Conservation (phyloP, 2,113 vertebrate genomes). For the Myotis yumanensis region DNA sequence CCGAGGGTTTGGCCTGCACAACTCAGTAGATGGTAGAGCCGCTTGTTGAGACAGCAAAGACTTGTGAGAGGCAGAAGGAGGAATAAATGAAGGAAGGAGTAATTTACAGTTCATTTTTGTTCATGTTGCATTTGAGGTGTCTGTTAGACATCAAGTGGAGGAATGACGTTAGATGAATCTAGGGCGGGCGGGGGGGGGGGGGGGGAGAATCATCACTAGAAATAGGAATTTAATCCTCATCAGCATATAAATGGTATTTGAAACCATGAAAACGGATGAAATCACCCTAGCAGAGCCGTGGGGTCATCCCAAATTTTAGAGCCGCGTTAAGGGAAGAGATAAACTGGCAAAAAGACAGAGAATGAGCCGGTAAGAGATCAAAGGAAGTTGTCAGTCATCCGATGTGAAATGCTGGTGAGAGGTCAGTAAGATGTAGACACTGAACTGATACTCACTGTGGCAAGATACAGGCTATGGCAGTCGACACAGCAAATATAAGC, state of each 20-base stretch:
- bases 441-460: neutral
- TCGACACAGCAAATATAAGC: neutral
- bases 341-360: slow-evolving; percentile 2
- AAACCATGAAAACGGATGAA: slow-evolving; percentile 16
- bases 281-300: neutral
- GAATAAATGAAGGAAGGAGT: neutral
- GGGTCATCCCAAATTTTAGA: neutral
- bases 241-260: neutral
- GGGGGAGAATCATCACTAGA: neutral
- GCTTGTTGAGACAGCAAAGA: neutral
- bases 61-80: rapidly evolving
- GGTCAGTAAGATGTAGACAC: neutral
- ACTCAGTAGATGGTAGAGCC: neutral
- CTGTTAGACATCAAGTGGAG: neutral
- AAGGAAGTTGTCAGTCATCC: neutral
- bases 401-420: neutral
- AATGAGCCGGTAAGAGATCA: neutral
- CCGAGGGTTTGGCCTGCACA: neutral
- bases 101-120: neutral
- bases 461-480: neutral
- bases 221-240: neutral
- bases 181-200: neutral
- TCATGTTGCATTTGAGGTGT: neutral
- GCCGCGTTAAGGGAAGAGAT: neutral
- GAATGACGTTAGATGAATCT: neutral